Percentiles rank a stretch among this genome's conserved stretches.
Evolutionary conservation across 2,888 invertebrate genomes (phyloP).

Genomic region (Julus scandinavius): DNA sequence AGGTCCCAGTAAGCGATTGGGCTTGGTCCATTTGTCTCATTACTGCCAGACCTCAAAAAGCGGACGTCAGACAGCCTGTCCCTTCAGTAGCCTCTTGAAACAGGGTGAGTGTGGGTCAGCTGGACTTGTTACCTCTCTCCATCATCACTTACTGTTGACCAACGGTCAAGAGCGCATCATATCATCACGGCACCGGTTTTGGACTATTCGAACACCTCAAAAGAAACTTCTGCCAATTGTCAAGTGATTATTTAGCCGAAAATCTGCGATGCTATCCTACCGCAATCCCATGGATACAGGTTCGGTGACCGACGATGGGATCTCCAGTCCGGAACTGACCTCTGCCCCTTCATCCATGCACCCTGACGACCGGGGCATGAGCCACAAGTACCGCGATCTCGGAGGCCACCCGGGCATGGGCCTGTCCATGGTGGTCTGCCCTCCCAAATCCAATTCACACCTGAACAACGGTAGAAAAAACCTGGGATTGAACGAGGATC

Average conservation of each 20-base stretch:
- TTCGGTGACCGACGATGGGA: constrained; percentile 49
- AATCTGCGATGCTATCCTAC: constrained; percentile 42
- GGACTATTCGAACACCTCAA: no score
- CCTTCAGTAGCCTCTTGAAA: constrained; percentile 9
- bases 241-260: no score
- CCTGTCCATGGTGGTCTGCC: constrained; percentile 43
- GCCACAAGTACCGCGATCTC: constrained; percentile 53
- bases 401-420: constrained; percentile 20
- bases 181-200: no score
- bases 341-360: background rate
- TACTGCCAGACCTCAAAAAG: background rate
- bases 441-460: constrained; percentile 6
- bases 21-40: background rate
- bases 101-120: background rate
- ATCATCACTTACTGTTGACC: background rate
- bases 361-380: constrained; percentile 4
- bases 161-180: background rate
- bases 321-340: constrained; percentile 47
- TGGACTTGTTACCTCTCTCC: background rate
- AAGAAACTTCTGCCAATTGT: no score
- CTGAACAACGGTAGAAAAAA: background rate
- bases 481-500: constrained; percentile 5
- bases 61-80: background rate
- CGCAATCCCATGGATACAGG: constrained; percentile 52
- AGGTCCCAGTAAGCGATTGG: constrained; percentile 26